phyloP scores from a whole-genome alignment of 2,888 invertebrate species.

The Parnassius glacialis region DNA sequence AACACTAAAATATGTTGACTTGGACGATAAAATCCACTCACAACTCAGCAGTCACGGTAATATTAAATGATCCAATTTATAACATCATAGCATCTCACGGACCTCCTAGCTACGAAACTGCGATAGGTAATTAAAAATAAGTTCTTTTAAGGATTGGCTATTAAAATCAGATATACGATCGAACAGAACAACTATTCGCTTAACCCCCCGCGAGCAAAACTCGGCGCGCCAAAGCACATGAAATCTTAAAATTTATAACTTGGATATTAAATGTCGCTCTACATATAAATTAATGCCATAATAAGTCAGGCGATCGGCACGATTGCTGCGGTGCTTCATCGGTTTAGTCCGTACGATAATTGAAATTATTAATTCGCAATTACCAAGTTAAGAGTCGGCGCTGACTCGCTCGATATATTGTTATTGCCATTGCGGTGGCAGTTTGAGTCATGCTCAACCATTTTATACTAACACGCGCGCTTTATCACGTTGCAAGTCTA shows the following conservation, averaged over 20 bases:
- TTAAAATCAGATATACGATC: conserved; percentile 63
- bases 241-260: conserved; percentile 59
- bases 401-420: conserved; percentile 32
- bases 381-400: conserved; percentile 37
- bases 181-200: conserved; percentile 50
- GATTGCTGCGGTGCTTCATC: conserved; percentile 40
- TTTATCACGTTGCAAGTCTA: conserved; percentile 8
- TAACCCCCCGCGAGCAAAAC: conserved; percentile 61
- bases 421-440: conserved; percentile 26
- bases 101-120: conserved; percentile 64
- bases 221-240: conserved; percentile 40
- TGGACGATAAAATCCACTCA: conserved; percentile 26
- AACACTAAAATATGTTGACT: not conserved
- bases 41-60: conserved; percentile 28
- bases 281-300: conserved; percentile 60
- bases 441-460: conserved; percentile 12
- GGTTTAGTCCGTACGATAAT: conserved; percentile 48
- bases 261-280: conserved; percentile 64
- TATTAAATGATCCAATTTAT: conserved; percentile 40
- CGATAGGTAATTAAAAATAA: conserved; percentile 70
- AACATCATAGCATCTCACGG: conserved; percentile 42
- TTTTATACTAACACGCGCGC: conserved; percentile 12
- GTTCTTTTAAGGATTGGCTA: conserved; percentile 67
- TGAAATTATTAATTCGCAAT: conserved; percentile 52
- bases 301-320: conserved; percentile 50